Evolutionary conservation across 2,888 invertebrate genomes (phyloP).

Genomic region (Polymixis lichenea): DNA sequence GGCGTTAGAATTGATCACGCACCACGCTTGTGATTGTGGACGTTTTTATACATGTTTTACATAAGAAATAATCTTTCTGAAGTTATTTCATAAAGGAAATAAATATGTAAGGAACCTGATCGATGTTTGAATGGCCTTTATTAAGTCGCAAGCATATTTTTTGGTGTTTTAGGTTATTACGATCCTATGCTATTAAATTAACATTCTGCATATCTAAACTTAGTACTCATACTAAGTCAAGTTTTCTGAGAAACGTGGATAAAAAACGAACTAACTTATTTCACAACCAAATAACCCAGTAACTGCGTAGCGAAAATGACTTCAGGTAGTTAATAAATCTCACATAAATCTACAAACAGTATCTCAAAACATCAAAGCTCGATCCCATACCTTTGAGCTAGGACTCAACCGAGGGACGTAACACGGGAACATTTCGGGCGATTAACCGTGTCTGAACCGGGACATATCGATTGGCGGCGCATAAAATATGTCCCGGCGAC

Average conservation of each 20-base stretch:
- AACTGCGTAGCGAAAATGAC: not conserved
- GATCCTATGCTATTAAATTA: not conserved
- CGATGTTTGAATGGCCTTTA: constrained; percentile 1
- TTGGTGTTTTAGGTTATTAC: not conserved
- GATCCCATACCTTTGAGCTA: constrained; percentile 37
- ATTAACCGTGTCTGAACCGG: constrained; percentile 79
- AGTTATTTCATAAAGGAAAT: constrained; percentile 13
- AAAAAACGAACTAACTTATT: no score
- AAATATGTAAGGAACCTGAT: not conserved
- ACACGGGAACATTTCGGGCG: constrained; percentile 76
- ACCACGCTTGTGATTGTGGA: not conserved
- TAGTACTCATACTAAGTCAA: not conserved
- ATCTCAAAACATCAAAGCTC: constrained; percentile 26
- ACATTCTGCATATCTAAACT: not conserved
- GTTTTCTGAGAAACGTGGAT: not conserved
- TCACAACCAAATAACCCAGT: not conserved
- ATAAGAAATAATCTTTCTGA: constrained; percentile 6
- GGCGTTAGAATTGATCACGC: constrained; percentile 49
- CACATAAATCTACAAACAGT: constrained; percentile 27
- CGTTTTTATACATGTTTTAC: not conserved
- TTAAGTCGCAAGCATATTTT: not conserved
- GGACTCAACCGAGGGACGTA: constrained; percentile 28
- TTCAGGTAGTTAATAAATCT: constrained; percentile 17
- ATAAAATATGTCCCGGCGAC: constrained; percentile 79
- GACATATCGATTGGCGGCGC: constrained; percentile 80